Conservation (phyloP, 2,113 vertebrate genomes). For the Etia nguti region DNA sequence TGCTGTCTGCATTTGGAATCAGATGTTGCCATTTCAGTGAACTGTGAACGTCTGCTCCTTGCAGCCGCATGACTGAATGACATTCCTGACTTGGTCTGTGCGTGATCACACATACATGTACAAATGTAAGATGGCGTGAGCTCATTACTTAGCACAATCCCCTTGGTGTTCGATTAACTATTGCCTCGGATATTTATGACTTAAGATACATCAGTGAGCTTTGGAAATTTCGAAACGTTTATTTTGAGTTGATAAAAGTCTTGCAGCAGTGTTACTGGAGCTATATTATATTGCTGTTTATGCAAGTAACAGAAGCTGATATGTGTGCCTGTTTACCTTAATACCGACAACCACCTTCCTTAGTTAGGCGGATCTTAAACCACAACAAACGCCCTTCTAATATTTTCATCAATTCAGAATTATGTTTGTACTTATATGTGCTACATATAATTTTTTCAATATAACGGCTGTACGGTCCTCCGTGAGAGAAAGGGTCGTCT, state of each 20-base stretch:
- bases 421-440: neutral
- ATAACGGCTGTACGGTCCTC: neutral
- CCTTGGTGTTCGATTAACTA: neutral
- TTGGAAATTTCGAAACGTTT: neutral
- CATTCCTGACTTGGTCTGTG: neutral
- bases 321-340: neutral
- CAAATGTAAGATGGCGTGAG: neutral
- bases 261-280: neutral
- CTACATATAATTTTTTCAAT: neutral
- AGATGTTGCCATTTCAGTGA: constrained; percentile 52
- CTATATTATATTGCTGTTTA: neutral
- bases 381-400: neutral
- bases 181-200: neutral
- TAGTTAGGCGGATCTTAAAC: neutral
- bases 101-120: neutral
- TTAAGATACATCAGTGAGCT: neutral
- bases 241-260: neutral
- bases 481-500: neutral
- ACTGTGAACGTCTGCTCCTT: constrained; percentile 28
- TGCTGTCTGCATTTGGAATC: constrained; percentile 36
- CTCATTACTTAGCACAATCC: neutral
- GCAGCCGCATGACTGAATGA: neutral
- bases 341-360: neutral
- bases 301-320: neutral
- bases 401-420: neutral